Base-by-base conservation (phyloP, 2,113 vertebrate genomes). In the Seriola rivoliana region DNA sequence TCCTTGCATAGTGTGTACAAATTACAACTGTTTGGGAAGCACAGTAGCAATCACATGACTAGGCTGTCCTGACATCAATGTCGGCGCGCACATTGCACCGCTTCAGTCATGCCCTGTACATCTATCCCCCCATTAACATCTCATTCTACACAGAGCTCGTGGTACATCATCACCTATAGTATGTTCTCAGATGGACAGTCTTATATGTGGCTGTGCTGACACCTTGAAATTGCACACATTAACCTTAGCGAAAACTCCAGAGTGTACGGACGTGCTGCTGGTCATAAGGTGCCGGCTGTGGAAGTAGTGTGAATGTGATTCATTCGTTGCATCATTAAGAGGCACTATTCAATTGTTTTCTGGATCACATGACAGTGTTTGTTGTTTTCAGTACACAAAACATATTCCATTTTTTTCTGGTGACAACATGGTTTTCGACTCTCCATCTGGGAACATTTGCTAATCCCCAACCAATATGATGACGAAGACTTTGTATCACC, bases 1-100 rank as follows among this genome's bases (percentile, higher is more conserved):
- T 62, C 5, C 6, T 32, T 21, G 38, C 16, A 10, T 50, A 23
- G 50, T 68, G 21, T 55, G 50, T 38, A 11, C 36, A 55, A 44
- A 44, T 71, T 0, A 44, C 25, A 70, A 29, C 25, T 60, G 5
- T 21, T 64, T 3, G 21, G 25, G 34, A 19, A 60, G n/a, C 25
- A 32, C 71, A 63, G 8, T 16, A 83, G 69, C 50, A 75, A 81
- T 78, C 76, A 87, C 74, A 75, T 72, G 76, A 84, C 75, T 17
- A 5, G 7, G 64, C 60, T 50, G 7, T 44, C n/a, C 25, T 3
- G 0, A 5, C 23, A 14, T 32, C 6, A 36, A 48, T 54, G n/a
- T 63, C 23, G 52, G 8, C 16, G 36, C 11, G 5, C 11, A 34
- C 29, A 55, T 29, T 62, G 74, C 10, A 21, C 42, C 0, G 5